Percentiles rank a stretch among this genome's conserved stretches.
These are phyloP conservation scores for Trialeurodes vaporariorum DNA, from an alignment of 1,140 invertebrate species.

Conservation along the genomic window DNA sequence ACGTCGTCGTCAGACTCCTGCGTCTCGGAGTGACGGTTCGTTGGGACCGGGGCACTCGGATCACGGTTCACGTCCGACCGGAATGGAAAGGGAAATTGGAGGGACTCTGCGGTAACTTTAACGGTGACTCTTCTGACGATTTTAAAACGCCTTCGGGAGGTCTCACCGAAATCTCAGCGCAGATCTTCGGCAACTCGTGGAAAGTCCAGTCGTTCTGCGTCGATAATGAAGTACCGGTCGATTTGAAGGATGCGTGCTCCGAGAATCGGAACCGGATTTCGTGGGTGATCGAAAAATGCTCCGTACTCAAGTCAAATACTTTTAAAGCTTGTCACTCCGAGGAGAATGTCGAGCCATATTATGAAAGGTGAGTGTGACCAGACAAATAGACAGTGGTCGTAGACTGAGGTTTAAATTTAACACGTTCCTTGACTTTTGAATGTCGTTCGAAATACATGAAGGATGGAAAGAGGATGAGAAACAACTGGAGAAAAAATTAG, in stretches of 20 bases:
- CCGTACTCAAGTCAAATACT: slow-evolving; percentile 52
- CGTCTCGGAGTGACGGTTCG: slow-evolving; percentile 64
- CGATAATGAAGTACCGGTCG: neutral
- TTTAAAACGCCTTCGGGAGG: slow-evolving; percentile 69
- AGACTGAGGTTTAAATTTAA: too few species aligned
- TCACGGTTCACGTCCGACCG: slow-evolving; percentile 62
- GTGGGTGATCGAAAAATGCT: slow-evolving; percentile 65
- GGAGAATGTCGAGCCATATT: slow-evolving; percentile 54
- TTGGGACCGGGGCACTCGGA: slow-evolving; percentile 74
- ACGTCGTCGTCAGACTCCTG: slow-evolving; percentile 64
- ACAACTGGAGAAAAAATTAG: too few species aligned
- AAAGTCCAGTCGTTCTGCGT: slow-evolving; percentile 48
- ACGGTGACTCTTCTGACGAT: slow-evolving; percentile 66
- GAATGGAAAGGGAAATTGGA: slow-evolving; percentile 62
- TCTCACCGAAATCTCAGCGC: slow-evolving; percentile 52
- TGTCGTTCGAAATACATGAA: too few species aligned
- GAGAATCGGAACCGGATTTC: slow-evolving; percentile 56
- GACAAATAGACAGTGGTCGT: too few species aligned
- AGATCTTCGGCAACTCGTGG: slow-evolving; percentile 79
- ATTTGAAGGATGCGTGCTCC: slow-evolving; percentile 50
- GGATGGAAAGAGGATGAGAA: too few species aligned
- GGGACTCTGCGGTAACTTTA: slow-evolving; percentile 85
- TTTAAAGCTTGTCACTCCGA: slow-evolving; percentile 69
- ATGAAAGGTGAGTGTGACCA: slow-evolving; percentile 38
- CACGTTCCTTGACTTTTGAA: too few species aligned